Base-by-base conservation (phyloP, 2,113 vertebrate species). In the Dromaius novaehollandiae region DNA sequence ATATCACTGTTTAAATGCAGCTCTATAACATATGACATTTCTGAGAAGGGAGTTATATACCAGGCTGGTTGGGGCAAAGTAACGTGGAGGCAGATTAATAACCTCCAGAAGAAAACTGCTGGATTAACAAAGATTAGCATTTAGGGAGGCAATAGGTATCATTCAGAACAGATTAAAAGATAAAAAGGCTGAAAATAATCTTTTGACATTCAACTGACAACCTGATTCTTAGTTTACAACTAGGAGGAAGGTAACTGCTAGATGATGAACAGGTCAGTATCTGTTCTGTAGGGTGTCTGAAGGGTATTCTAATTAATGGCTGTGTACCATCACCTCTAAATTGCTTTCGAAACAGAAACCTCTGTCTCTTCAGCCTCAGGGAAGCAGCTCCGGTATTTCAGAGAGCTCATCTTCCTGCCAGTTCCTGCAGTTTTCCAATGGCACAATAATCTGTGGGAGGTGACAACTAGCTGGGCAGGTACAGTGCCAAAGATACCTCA, bases 251-350 rank as follows among this genome's bases (percentile, higher is more conserved):
- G 26, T 44, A 96, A 70, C 71, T 82, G 26, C 68, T 78, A n/a
- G 20, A 71, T 88, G 86, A 88, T 63, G 60, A 96, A 77, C 44
- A 60, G 53, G 63, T 73, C 71, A 86, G 25, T 80, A 30, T 44
- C 64, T 81, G 7, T 58, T 92, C 60, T 70, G 7, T 46, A 55
- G 68, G 58, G 7, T 65, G 9, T 89, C 26, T 91, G 91, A 86
- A 94, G 76, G 48, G 11, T 93, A 40, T 80, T 92, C 36, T 90
- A 86, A 91, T 89, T 93, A 94, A 66, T 21, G 40, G 7, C n/a
- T 85, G 8, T 44, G 16, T 65, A 75, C 69, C 7, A 61, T 44
- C 42, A 70, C 44, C 34, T 85, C 78, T 60, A 88, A 91, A 87
- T 48, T 76, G 9, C 28, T 85, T 89, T 74, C 66, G 76, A 68